A percentile compares a stretch with the other conserved stretches of the same genome.
Evolutionary conservation across 2,113 vertebrate genomes (phyloP).

Genomic region (Nycticryphes semicollaris): DNA sequence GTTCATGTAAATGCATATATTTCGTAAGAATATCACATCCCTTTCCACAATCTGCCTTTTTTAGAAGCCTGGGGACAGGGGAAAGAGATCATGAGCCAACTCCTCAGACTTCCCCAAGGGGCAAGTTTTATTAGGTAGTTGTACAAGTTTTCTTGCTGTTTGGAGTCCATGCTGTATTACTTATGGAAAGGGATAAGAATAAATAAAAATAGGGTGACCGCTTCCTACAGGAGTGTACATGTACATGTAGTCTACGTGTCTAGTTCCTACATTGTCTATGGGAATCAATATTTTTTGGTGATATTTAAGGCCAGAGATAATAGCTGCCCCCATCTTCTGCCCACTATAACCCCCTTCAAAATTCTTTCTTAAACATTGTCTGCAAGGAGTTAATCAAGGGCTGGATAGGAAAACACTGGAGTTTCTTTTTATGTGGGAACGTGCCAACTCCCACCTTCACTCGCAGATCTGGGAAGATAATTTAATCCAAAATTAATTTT

Average conservation of each 20-base stretch:
- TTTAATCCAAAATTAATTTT: background rate
- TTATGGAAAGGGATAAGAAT: background rate
- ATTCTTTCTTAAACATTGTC: background rate
- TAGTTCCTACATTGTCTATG: background rate
- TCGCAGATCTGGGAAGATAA: background rate
- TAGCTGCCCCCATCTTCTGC: background rate
- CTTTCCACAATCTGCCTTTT: background rate
- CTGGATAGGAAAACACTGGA: background rate
- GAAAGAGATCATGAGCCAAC: background rate
- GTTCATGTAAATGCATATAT: background rate
- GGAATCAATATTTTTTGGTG: background rate
- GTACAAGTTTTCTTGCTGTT: background rate
- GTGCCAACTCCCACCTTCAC: background rate
- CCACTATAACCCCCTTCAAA: background rate
- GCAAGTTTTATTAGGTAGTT: background rate
- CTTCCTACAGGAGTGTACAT: background rate
- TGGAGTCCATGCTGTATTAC: background rate
- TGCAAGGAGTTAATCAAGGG: background rate
- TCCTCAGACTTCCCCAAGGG: background rate
- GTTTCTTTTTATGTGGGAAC: background rate
- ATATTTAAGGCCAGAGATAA: background rate
- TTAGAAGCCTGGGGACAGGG: background rate
- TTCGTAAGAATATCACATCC: fast-evolving
- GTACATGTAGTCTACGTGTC: no score
- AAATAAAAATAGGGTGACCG: background rate